Base-by-base conservation (phyloP, 92 coral and sea anemone genomes). In the Parazoanthus atlanticus region DNA sequence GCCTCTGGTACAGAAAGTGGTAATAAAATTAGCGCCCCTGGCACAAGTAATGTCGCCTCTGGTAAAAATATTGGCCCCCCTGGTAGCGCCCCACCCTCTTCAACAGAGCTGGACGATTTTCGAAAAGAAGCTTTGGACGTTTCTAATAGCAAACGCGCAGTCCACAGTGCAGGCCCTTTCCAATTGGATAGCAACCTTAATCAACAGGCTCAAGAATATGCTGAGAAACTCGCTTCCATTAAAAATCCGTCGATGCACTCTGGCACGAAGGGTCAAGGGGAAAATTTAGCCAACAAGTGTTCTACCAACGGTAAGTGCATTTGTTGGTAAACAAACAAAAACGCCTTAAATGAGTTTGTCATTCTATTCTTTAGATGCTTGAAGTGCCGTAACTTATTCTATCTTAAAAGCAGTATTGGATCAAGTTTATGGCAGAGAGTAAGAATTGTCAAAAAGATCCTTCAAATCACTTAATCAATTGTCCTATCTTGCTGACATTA, bases 141-240 rank as follows among this genome's bases (percentile, higher is more conserved):
- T 10, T 41, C 56, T 25, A 67, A 82, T 4, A 41, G 30, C 30
- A 82, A 66, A 28, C 86, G 86, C 13, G 25, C 6, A 28, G 36
- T 82, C 21, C 86, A 82, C 72, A 66, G n/a, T 26, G 77, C 86
- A 10, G 36, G 36, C 25, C 38, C 38, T 67, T 33, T 82, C 3
- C 86, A 82, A 36, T 16, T 82, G 58, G 77, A 82, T 26, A 47
- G 26, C 28, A 38, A 38, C 28, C 86, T 82, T 5, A 82, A 82
- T 76, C 76, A 69, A 31, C 77, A 82, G 31, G 86, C 86, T 40
- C 86, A 82, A 82, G 21, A 66, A 23, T 82, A 82, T 67, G 86
- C 86, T 40, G 82, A 75, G 26, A 40, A 33, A 25, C 89, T 86
- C 5, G 89, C 89, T n/a, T 8, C 74, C 0, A 16, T 28, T 5